Conservation (phyloP, 2,888 invertebrate genomes). For the Micoletzkya japonica region DNA sequence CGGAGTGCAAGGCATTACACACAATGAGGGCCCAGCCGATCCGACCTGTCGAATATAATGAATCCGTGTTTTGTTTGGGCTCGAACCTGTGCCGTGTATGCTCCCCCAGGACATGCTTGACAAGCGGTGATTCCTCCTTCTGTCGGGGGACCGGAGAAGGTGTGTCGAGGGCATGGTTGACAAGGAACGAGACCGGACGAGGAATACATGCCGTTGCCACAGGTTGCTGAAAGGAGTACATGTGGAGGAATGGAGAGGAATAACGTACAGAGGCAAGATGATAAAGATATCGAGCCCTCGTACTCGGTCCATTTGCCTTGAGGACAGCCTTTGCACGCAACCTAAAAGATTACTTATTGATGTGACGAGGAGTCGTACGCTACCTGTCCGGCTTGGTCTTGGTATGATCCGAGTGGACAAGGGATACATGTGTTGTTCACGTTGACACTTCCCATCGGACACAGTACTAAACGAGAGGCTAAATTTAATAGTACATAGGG, state of each 20-base stretch:
- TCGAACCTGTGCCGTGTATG: slow-evolving; percentile 64
- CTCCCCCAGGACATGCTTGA: slow-evolving; percentile 75
- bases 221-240: slow-evolving; percentile 72
- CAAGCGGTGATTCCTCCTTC: slow-evolving; percentile 69
- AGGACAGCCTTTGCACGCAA: slow-evolving; percentile 90
- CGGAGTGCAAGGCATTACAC: slow-evolving; percentile 79
- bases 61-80: neutral
- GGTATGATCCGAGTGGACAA: slow-evolving; percentile 87
- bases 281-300: slow-evolving; percentile 75
- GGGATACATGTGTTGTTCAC: slow-evolving; percentile 85
- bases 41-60: slow-evolving; percentile 46
- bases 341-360: slow-evolving; percentile 64
- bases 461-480: slow-evolving; percentile 77
- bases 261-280: slow-evolving; percentile 48
- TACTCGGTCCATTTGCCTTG: slow-evolving; percentile 82
- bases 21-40: slow-evolving; percentile 64
- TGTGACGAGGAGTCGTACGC: slow-evolving; percentile 74
- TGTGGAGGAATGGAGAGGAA: neutral
- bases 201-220: slow-evolving; percentile 92
- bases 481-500: neutral
- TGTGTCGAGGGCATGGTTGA: slow-evolving; percentile 88
- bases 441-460: slow-evolving; percentile 91
- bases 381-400: slow-evolving; percentile 70
- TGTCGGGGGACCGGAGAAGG: slow-evolving; percentile 70
- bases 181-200: slow-evolving; percentile 92